Evolutionary conservation across 1,140 invertebrate species (phyloP), one percentile per base, ranked within the genome.

Genomic region (Orius insidiosus): DNA sequence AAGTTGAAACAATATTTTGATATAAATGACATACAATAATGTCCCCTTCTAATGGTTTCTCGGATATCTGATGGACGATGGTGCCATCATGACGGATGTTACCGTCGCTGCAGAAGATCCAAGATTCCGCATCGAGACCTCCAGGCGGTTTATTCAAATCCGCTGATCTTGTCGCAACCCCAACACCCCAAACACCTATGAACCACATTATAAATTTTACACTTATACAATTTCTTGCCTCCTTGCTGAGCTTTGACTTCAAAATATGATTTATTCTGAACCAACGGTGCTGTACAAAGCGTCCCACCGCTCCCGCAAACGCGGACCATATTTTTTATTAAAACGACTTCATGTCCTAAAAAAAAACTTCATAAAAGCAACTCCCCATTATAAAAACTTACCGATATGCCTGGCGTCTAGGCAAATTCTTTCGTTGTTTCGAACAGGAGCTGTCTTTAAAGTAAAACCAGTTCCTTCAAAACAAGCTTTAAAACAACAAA

Each of bases 191-290:
- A 24, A 81, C 57, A 42, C 76, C 75, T 77, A n/a, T n/a, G 49
- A 1, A 52, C 48, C 48, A 36, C 45, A 33, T 15, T 11, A 32
- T n/a, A n/a, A n/a, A n/a, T n/a, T n/a, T n/a, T n/a, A n/a, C n/a
- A n/a, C n/a, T n/a, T n/a, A n/a, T n/a, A n/a, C n/a, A n/a, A n/a
- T n/a, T 24, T 24, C 34, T 48, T 72, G 59, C 92, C 93, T 55
- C 81, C 78, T 60, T 97, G 92, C 63, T 97, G 93, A 48, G 98
- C 66, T 69, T 98, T 97, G 2, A 96, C 83, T 74, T 99, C 94
- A 69, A 98, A 99, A 64, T 97, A 99, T 10, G 92, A 85, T 70
- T 99, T 98, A 54, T 93, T 95, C 63, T 99, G 95, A 9, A 87
- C 81, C 41, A 93, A 61, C 0, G 94, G 93, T 16, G 88, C 87